Percentiles rank a stretch among this genome's conserved stretches.
These are phyloP conservation scores for Acleris cristana DNA, from an alignment of 2,888 invertebrate genomes.

Conservation along the genomic window DNA sequence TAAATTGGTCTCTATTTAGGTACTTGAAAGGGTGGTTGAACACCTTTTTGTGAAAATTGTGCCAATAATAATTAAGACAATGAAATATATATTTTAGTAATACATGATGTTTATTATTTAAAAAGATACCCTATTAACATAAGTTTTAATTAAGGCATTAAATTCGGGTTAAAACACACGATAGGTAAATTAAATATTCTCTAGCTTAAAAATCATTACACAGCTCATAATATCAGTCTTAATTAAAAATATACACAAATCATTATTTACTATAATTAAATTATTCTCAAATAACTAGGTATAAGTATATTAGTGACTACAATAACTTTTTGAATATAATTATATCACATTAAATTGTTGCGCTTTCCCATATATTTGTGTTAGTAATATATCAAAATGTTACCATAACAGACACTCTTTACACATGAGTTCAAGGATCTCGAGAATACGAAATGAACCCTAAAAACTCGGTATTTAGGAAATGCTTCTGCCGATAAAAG, in stretches of 20 bases:
- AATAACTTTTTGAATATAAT: not conserved
- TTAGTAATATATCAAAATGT: not conserved
- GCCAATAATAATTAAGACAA: constrained; percentile 32
- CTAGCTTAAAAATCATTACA: constrained; percentile 22
- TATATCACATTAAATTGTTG: constrained; percentile 3
- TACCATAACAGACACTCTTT: too few species aligned
- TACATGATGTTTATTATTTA: constrained; percentile 30
- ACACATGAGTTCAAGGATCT: too few species aligned
- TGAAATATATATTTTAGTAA: constrained; percentile 22
- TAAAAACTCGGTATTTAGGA: too few species aligned
- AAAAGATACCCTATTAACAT: constrained; percentile 23
- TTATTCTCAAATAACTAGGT: constrained; percentile 13
- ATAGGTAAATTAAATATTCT: constrained; percentile 17
- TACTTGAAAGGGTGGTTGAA: constrained; percentile 5
- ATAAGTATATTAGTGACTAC: constrained; percentile 6
- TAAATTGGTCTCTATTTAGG: constrained; percentile 55
- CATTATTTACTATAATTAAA: constrained; percentile 11
- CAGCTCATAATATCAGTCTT: constrained; percentile 33
- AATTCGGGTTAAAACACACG: constrained; percentile 19
- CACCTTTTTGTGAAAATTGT: constrained; percentile 29
- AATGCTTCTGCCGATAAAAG: too few species aligned
- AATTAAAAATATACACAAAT: constrained; percentile 13
- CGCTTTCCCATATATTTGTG: not conserved
- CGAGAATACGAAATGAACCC: too few species aligned
- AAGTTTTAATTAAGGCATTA: constrained; percentile 23